Base-by-base conservation (phyloP, 2,888 invertebrate genomes). In the Buathra laborator region DNA sequence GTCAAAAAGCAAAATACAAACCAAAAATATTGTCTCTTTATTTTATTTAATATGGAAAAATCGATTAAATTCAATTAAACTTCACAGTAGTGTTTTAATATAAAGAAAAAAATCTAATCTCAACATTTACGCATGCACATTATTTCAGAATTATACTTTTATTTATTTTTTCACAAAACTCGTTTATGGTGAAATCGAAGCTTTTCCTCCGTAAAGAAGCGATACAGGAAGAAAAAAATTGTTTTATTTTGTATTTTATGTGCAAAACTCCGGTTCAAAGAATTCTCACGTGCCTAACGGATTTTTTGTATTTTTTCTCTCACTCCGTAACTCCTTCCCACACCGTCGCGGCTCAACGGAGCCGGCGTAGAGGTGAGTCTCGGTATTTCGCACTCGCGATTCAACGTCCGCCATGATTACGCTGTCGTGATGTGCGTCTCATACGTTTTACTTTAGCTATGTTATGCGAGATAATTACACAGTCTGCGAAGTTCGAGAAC, bases 401-500 rank as follows among this genome's bases (percentile, higher is more conserved):
- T 62, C 44, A 29, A 44, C 72, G 46, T 62, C 74, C 16, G 74
- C 74, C 44, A 46, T 32, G 74, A 74, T 74, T 74, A 62, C 16
- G 53, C 53, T 14, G 43, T 46, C 72, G 44, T 43, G 29, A 44
- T 48, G 46, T 12, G 62, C 14, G 16, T 48, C 37, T 12, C 32
- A 16, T 51, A n/a, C 48, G 24, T 29, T 48, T 16, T 43, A 12
- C 37, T n/a, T 16, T 43, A 12, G 19, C 16, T 24, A 19, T 14
- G 37, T 51, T 71, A 68, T 53, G 53, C 68, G 59, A 68, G 24
- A 72, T 89, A 90, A 92, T 92, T 92, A 91, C 91, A 92, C 90
- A 92, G 90, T 92, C 92, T 90, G 92, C 87, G 90, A 90, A 90
- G 83, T 86, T 90, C 88, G 92, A 92, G 92, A 92, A 89, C 90